Conservation (phyloP, 2,888 invertebrate species). For the Girardia tigrina region DNA sequence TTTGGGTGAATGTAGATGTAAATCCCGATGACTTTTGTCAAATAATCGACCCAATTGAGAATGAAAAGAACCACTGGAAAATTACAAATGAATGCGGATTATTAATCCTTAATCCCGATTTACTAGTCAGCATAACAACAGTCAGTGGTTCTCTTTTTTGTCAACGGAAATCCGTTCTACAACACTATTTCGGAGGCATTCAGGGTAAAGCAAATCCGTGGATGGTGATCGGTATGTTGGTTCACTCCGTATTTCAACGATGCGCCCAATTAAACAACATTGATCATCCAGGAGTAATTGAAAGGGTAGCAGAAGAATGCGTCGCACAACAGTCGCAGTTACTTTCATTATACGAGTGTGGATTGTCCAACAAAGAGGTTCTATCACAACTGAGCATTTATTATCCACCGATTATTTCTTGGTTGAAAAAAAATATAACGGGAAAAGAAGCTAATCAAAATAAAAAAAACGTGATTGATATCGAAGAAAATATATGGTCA, state of each 20-base stretch:
- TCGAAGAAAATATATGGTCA: slow-evolving; percentile 81
- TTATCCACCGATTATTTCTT: too few species aligned
- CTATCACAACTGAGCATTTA: too few species aligned
- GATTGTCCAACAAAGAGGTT: too few species aligned
- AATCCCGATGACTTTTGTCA: neutral
- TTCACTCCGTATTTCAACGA: slow-evolving; percentile 69
- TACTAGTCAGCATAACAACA: neutral
- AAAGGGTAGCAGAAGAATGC: too few species aligned
- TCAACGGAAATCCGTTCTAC: neutral
- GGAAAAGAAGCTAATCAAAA: neutral
- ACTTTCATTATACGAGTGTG: too few species aligned
- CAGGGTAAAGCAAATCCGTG: slow-evolving; percentile 41
- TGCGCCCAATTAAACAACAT: too few species aligned
- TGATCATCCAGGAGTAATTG: too few species aligned
- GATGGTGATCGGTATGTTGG: slow-evolving; percentile 73
- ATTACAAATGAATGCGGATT: neutral
- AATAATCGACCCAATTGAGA: neutral
- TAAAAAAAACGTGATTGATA: slow-evolving; percentile 58
- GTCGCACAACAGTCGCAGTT: too few species aligned
- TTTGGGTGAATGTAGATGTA: neutral
- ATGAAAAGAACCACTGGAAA: neutral
- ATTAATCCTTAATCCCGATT: neutral
- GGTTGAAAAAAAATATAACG: too few species aligned
- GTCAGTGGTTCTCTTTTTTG: neutral
- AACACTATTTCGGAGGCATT: neutral